A percentile compares a stretch with the other conserved stretches of the same genome.
These are phyloP conservation scores for Ylistrum balloti DNA, from an alignment of 1,140 invertebrate genomes.

Conservation along the genomic window DNA sequence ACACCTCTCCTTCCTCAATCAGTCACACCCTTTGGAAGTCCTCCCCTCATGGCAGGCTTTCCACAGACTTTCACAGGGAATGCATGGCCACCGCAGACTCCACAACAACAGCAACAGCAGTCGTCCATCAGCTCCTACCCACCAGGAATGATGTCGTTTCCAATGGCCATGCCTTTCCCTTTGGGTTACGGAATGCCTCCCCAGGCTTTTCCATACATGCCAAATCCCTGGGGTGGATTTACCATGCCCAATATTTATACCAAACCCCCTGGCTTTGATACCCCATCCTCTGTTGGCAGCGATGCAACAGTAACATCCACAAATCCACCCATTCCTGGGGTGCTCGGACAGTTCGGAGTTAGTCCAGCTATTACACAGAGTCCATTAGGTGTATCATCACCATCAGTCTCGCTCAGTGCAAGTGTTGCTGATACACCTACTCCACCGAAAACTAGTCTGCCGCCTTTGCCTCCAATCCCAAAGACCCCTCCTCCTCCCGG, in stretches of 20 bases:
- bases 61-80: background rate
- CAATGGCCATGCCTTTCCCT: slow-evolving; percentile 59
- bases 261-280: slow-evolving; percentile 40
- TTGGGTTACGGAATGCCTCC: slow-evolving; percentile 58
- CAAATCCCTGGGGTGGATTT: slow-evolving; percentile 53
- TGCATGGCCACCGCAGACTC: slow-evolving; percentile 47
- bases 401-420: slow-evolving; percentile 45
- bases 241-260: slow-evolving; percentile 40
- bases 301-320: slow-evolving; percentile 33
- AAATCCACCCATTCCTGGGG: background rate
- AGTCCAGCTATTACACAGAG: slow-evolving; percentile 4
- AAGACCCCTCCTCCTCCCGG: slow-evolving; percentile 65
- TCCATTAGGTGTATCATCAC: slow-evolving; percentile 52
- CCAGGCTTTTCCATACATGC: slow-evolving; percentile 60
- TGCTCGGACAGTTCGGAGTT: slow-evolving; percentile 41
- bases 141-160: slow-evolving; percentile 58
- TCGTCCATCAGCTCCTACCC: slow-evolving; percentile 31
- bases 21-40: background rate
- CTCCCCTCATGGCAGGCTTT: background rate
- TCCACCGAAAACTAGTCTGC: slow-evolving; percentile 60
- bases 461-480: slow-evolving; percentile 53
- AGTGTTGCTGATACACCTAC: slow-evolving; percentile 50
- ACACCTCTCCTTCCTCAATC: slow-evolving; percentile 41
- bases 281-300: slow-evolving; percentile 29
- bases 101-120: too few relatives aligned